Percentiles rank a stretch among this genome's conserved stretches.
phyloP scores from a whole-genome alignment of 2,113 vertebrate genomes.

The Sigmodon hispidus region DNA sequence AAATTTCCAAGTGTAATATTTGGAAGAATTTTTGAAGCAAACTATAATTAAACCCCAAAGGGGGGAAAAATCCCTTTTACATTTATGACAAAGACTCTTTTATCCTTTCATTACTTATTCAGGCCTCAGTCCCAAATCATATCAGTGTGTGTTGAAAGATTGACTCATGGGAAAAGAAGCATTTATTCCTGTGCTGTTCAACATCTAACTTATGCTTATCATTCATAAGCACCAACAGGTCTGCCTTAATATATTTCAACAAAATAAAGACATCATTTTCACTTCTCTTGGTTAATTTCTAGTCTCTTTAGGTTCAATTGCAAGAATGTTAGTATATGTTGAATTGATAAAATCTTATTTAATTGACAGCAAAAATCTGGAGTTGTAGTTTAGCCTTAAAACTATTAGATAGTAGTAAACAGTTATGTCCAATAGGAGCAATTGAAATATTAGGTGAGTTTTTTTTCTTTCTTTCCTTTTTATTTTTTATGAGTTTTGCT shows the following conservation, averaged over 20 bases:
- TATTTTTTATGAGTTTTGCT: too few species aligned
- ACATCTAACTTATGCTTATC: background rate
- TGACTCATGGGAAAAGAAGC: background rate
- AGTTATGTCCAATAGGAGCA: slow-evolving; percentile 47
- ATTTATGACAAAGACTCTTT: slow-evolving; percentile 46
- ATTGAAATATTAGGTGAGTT: slow-evolving; percentile 26
- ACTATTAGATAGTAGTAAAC: slow-evolving; percentile 41
- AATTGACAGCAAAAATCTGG: slow-evolving; percentile 57
- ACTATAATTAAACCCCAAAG: slow-evolving; percentile 67
- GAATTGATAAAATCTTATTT: slow-evolving; percentile 31
- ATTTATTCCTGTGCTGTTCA: background rate
- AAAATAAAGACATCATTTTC: slow-evolving; percentile 44
- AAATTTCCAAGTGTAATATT: slow-evolving; percentile 58
- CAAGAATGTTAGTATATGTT: background rate
- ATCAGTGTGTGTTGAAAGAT: background rate
- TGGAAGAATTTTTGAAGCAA: slow-evolving; percentile 58
- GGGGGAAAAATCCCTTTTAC: background rate
- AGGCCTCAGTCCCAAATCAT: background rate
- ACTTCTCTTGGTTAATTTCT: background rate
- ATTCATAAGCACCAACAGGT: background rate
- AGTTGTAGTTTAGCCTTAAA: slow-evolving; percentile 63
- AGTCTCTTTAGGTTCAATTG: slow-evolving; percentile 29
- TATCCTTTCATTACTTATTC: slow-evolving; percentile 25
- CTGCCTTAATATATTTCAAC: slow-evolving; percentile 49
- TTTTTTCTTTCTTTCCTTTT: too few species aligned